Evolutionary conservation across 2,888 invertebrate species (phyloP).

Genomic region (Unio delphinus): DNA sequence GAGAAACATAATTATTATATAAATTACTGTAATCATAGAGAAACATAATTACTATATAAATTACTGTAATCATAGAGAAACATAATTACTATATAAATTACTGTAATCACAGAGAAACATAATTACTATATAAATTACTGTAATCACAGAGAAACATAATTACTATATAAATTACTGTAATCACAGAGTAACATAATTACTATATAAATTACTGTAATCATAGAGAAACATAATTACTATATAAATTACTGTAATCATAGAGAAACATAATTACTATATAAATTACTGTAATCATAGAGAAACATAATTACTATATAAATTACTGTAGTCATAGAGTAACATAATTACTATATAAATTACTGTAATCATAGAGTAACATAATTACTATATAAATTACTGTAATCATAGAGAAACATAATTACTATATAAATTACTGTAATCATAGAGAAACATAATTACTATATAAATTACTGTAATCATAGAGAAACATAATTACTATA

Average conservation of each 20-base stretch:
- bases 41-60: too few species aligned
- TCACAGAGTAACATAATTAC: too few species aligned
- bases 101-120: too few species aligned
- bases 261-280: too few species aligned
- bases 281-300: neutral
- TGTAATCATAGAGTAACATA: too few species aligned
- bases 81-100: neutral
- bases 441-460: too few species aligned
- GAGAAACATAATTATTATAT: neutral
- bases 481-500: neutral
- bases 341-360: neutral
- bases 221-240: neutral
- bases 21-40: too few species aligned
- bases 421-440: too few species aligned
- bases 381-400: too few species aligned
- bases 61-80: neutral
- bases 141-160: neutral
- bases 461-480: neutral
- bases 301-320: neutral
- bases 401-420: neutral
- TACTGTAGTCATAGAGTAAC: neutral
- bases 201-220: too few species aligned
- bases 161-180: neutral
- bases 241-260: too few species aligned
- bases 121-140: too few species aligned